Evolutionary conservation across 2,113 vertebrate species (phyloP).

Genomic region (Onychostruthus taczanowskii): DNA sequence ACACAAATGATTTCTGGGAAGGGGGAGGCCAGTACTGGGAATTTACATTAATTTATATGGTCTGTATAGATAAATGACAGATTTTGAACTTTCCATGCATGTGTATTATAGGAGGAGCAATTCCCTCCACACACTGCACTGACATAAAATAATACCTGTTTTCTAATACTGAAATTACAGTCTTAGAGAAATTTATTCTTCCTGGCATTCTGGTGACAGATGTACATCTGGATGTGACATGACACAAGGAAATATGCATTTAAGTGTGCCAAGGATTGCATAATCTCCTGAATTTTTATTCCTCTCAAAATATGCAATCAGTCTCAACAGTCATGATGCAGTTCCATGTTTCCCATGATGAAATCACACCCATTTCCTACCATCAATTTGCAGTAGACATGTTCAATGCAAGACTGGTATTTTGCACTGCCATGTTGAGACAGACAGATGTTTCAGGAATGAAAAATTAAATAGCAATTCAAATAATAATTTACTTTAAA

Average conservation of each 20-base stretch:
- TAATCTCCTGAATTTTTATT: neutral
- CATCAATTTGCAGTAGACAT: neutral
- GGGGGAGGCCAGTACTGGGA: neutral
- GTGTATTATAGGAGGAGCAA: neutral
- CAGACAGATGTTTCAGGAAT: neutral
- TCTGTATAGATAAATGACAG: neutral
- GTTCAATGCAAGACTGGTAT: neutral
- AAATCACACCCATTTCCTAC: neutral
- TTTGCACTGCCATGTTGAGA: neutral
- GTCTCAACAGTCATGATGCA: fast-evolving
- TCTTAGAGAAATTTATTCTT: neutral
- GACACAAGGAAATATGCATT: neutral
- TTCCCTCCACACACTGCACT: fast-evolving
- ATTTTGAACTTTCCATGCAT: neutral
- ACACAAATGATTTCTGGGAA: neutral
- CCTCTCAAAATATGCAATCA: neutral
- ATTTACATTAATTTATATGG: neutral
- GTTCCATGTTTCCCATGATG: neutral
- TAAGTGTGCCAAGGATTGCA: neutral
- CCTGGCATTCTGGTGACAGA: neutral
- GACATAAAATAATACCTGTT: neutral
- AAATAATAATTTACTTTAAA: neutral
- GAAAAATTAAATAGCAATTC: neutral
- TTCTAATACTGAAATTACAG: neutral
- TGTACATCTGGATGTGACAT: neutral